Evolutionary conservation across 2,113 vertebrate genomes (phyloP).

Genomic region (Ramphastos sulfuratus): DNA sequence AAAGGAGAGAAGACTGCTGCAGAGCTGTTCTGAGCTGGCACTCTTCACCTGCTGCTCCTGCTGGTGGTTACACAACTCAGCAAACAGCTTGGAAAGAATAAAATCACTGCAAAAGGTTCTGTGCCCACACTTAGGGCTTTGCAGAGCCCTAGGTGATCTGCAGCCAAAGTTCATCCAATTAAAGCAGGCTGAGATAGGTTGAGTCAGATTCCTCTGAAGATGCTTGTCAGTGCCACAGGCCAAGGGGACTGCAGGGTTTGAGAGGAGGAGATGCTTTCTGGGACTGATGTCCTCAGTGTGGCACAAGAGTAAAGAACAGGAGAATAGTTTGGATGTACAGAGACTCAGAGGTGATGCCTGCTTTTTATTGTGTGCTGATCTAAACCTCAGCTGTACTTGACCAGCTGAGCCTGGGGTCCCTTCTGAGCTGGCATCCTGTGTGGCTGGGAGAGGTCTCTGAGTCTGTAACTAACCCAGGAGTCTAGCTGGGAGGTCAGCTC

Average conservation of each 20-base stretch:
- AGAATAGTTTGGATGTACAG: background rate
- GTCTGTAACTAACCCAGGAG: background rate
- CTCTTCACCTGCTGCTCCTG: background rate
- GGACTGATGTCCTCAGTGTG: background rate
- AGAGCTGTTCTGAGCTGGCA: background rate
- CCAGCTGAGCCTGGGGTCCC: too few species aligned
- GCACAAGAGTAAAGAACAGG: background rate
- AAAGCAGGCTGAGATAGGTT: background rate
- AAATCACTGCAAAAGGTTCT: background rate
- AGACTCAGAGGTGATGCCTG: background rate
- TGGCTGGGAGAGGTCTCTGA: too few species aligned
- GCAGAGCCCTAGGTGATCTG: background rate
- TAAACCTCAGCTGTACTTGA: background rate
- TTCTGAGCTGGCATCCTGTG: too few species aligned
- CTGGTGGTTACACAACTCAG: background rate
- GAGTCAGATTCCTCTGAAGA: background rate
- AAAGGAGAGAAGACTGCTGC: background rate
- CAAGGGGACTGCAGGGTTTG: background rate
- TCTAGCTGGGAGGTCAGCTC: background rate
- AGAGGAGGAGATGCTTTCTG: background rate
- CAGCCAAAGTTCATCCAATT: background rate
- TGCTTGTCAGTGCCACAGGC: background rate
- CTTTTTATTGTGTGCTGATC: background rate
- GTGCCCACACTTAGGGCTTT: background rate
- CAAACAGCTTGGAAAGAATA: background rate